Base-by-base conservation (phyloP, 2,113 vertebrate species). In the Alces alces region DNA sequence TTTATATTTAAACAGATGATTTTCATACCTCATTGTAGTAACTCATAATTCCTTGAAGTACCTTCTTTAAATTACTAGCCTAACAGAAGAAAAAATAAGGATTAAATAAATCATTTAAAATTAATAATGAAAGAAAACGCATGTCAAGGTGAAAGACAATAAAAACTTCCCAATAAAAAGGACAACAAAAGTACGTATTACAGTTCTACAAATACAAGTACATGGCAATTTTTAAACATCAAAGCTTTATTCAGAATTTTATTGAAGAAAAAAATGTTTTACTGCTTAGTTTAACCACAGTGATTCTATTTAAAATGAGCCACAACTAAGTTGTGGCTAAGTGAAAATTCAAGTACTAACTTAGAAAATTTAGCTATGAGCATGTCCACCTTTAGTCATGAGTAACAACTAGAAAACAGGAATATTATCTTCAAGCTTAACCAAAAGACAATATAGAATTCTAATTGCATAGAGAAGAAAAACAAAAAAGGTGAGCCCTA, bases 31-130 rank as follows among this genome's bases (percentile, higher is more conserved):
- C 99, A 89, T 99, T 99, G 97, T 99, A 99, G 98, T 99, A 99
- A 98, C 99, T 99, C 98, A 99, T 98, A 98, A 99, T 99, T 98
- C 99, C 99, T 99, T 99, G 99, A 91, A 99, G 99, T 92, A 99
- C 99, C 98, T 99, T 99, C 99, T 99, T 99, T 96, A 99, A 98
- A 98, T 99, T 99, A 99, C 99, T 99, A 98, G 99, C 98, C 99
- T 99, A 98, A 93, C 92, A 33, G 95, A 2, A 58, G 93, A 97
- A 93, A 98, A 89, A 88, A 96, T 27, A 98, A 43, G 14, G 89
- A 86, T 87, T 54, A 25, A 50, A 36, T 58, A 57, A 91, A 60
- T 91, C 86, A 60, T 92, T 88, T 94, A 50, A 92, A 70, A 83
- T 47, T 97, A 96, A 88, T 55, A 96, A 92, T 96, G 7, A 95